Base-by-base conservation (phyloP, 2,113 vertebrate genomes). In the Syrrhaptes paradoxus region DNA sequence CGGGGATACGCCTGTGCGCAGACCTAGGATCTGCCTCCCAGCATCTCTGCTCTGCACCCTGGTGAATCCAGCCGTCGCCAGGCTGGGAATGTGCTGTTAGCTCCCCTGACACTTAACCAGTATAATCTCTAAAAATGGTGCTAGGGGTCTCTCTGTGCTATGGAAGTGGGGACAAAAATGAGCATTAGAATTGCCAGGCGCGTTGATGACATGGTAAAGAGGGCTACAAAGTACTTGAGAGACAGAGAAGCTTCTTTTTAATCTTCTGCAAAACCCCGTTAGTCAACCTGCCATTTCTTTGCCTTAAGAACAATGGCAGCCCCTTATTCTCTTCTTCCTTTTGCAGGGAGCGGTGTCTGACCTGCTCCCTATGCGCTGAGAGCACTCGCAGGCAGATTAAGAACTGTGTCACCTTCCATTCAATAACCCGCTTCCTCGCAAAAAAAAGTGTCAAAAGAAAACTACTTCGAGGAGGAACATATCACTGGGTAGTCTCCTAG, bases 241-340 rank as follows among this genome's bases (percentile, higher is more conserved):
- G 59, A 81, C 3, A 38, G 78, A 80, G 63, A 95, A 71, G 63
- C 34, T 88, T 59, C 63, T 36, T 82, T 93, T 71, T 77, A 75
- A 55, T 90, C 57, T n/a, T 51, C 43, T 90, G 63, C 68, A 90
- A 78, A 74, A 89, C 83, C 68, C 90, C 67, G 66, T 85, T 91
- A 70, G 46, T 72, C 68, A 89, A 36, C 18, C 51, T 73, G 67
- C 58, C 17, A 48, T 59, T 87, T 86, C 72, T 80, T 78, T 93
- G 75, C 74, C 61, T 67, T 77, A n/a, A 79, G 66, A 93, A 59
- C 31, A 48, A 17, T 49, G 55, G 54, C 85, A 94, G 75, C 87
- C 80, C 63, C 75, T 79, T 32, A 46, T 28, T 82, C 74, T 61
- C 59, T 34, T 80, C 48, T 41, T 41, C 18, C 51, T 54, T 74